phyloP scores from a whole-genome alignment of 2,888 invertebrate genomes.

The Sesia apiformis region DNA sequence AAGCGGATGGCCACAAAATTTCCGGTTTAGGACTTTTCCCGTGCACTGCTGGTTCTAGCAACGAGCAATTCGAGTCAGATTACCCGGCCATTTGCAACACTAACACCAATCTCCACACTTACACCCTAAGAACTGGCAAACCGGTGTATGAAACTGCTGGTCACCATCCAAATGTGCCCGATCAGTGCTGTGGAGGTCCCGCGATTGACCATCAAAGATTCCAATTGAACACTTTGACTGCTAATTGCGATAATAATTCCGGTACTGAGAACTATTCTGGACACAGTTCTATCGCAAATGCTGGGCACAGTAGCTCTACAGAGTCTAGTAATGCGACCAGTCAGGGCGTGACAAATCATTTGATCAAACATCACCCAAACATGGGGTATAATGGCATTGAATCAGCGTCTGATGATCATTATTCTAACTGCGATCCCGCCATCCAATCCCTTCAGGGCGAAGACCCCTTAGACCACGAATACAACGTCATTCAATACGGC shows the following conservation, averaged over 20 bases:
- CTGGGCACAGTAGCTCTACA: constrained; percentile 68
- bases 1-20: constrained; percentile 77
- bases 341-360: constrained; percentile 65
- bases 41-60: constrained; percentile 88
- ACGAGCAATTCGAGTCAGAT: constrained; percentile 87
- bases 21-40: constrained; percentile 87
- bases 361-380: constrained; percentile 67
- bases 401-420: constrained; percentile 67
- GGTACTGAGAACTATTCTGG: constrained; percentile 78
- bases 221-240: constrained; percentile 70
- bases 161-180: constrained; percentile 53
- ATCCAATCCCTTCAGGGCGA: constrained; percentile 67
- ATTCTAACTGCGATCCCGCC: constrained; percentile 68
- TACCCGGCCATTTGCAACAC: constrained; percentile 91
- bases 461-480: constrained; percentile 67
- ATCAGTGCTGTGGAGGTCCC: constrained; percentile 60
- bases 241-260: constrained; percentile 75
- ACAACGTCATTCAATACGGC: constrained; percentile 69
- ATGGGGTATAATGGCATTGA: constrained; percentile 66
- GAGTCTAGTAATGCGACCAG: constrained; percentile 70
- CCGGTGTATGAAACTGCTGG: constrained; percentile 80
- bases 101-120: constrained; percentile 89
- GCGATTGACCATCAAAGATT: constrained; percentile 61
- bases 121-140: constrained; percentile 84
- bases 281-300: constrained; percentile 74